phyloP scores from a whole-genome alignment of 2,797 vertebrate genomes.

The Rhinophrynus dorsalis region DNA sequence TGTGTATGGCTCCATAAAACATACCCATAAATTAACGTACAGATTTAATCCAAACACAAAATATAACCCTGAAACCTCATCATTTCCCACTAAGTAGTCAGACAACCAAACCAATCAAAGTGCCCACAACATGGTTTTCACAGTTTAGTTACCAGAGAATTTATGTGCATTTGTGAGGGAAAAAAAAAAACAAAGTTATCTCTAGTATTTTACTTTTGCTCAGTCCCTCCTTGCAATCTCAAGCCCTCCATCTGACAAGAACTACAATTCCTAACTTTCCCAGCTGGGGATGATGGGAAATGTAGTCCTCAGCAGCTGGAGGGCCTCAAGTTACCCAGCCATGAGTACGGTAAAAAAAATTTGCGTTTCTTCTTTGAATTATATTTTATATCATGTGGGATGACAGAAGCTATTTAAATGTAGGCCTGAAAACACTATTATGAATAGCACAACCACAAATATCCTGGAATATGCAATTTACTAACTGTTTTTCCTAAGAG shows the following conservation, averaged over 20 bases:
- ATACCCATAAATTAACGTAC: slow-evolving; percentile 59
- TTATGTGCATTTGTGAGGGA: slow-evolving; percentile 7
- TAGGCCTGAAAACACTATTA: slow-evolving; percentile 26
- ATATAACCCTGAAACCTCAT: slow-evolving; percentile 62
- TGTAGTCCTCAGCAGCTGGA: too few species aligned
- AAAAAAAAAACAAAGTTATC: slow-evolving; percentile 17
- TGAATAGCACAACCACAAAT: slow-evolving; percentile 37
- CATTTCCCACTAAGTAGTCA: slow-evolving; percentile 59
- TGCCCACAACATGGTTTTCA: slow-evolving; percentile 24
- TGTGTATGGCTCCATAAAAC: slow-evolving; percentile 58
- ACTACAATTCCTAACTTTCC: too few species aligned
- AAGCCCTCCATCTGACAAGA: too few species aligned
- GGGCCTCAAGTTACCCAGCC: too few species aligned
- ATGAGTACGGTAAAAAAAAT: too few species aligned
- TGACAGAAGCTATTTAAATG: slow-evolving; percentile 35
- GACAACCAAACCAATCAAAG: slow-evolving; percentile 55
- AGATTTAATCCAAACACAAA: slow-evolving; percentile 70
- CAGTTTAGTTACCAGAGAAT: slow-evolving; percentile 32
- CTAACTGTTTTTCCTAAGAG: slow-evolving; percentile 8
- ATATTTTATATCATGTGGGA: slow-evolving; percentile 17
- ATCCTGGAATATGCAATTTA: slow-evolving; percentile 29
- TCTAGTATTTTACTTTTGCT: slow-evolving; percentile 23
- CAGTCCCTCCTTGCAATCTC: slow-evolving; percentile 22
- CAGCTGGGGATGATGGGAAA: too few species aligned
- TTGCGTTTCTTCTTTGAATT: slow-evolving; percentile 17